Conservation (phyloP, 30 jellyfish, hydroid and myxozoan species). For the Hydra vulgaris region DNA sequence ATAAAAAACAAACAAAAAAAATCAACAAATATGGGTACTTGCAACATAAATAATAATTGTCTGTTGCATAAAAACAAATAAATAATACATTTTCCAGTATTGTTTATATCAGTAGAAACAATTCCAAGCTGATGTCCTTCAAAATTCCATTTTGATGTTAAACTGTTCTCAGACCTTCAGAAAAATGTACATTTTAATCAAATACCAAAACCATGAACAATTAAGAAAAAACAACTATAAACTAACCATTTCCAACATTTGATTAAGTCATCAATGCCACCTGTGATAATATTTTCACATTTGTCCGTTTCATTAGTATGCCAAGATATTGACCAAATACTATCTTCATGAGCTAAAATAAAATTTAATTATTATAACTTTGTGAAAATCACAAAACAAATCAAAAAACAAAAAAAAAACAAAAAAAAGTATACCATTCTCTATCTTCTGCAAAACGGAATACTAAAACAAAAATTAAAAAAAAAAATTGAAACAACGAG, state of each 20-base stretch:
- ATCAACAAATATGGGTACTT: neutral
- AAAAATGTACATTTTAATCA: neutral
- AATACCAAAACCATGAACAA: neutral
- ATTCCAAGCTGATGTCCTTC: constrained; percentile 94
- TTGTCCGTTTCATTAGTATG: constrained; percentile 79
- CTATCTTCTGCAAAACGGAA: constrained; percentile 16
- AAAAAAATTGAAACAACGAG: no score
- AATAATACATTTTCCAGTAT: constrained; percentile 72
- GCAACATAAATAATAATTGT: neutral
- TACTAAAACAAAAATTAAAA: constrained; percentile 1
- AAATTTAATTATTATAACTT: neutral
- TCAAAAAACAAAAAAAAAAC: neutral
- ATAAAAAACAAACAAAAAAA: neutral
- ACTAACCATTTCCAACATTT: constrained; percentile 92
- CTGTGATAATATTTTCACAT: constrained; percentile 79
- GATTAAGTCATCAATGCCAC: constrained; percentile 87
- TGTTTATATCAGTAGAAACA: constrained; percentile 69
- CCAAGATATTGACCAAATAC: constrained; percentile 99
- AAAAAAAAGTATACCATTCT: constrained; percentile 1
- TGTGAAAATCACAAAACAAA: neutral
- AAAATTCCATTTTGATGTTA: constrained; percentile 47
- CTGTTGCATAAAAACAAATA: neutral
- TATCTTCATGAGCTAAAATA: constrained; percentile 84
- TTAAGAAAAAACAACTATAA: neutral
- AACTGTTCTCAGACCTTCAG: constrained; percentile 54